Conservation (phyloP, 2,113 vertebrate genomes). For the Sinosuthora webbiana region DNA sequence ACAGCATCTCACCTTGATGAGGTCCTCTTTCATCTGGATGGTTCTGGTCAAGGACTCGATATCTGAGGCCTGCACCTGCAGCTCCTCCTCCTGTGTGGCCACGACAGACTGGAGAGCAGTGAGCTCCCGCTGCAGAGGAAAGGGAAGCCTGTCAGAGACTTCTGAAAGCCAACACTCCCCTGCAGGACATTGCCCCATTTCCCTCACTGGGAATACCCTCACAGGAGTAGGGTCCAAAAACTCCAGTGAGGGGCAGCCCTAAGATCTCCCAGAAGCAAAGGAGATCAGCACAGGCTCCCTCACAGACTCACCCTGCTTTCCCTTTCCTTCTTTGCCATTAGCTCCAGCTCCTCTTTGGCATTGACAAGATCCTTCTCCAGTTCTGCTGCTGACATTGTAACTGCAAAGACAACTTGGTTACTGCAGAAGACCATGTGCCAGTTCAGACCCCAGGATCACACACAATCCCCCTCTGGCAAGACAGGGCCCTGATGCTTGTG, state of each 20-base stretch:
- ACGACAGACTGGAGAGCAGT: slow-evolving; percentile 78
- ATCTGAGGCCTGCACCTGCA: slow-evolving; percentile 76
- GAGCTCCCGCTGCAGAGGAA: slow-evolving; percentile 79
- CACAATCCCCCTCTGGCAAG: neutral
- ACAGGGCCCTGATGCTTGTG: neutral
- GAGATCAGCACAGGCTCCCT: neutral
- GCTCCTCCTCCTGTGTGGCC: slow-evolving; percentile 72
- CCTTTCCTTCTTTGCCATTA: slow-evolving; percentile 81
- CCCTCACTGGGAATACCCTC: neutral
- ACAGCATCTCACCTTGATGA: slow-evolving; percentile 80
- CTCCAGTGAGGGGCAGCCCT: neutral
- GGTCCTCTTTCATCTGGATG: slow-evolving; percentile 83
- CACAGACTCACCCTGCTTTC: slow-evolving; percentile 79
- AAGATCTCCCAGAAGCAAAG: neutral
- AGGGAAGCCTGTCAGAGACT: neutral
- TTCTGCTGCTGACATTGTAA: slow-evolving; percentile 33
- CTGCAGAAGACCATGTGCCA: accelerated
- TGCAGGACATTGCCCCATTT: neutral
- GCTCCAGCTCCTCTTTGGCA: slow-evolving; percentile 82
- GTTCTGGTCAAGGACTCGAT: slow-evolving; percentile 81
- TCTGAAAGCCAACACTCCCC: neutral
- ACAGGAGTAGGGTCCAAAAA: neutral
- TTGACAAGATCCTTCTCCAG: slow-evolving; percentile 76
- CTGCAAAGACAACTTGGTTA: slow-evolving; percentile 46
- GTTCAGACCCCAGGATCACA: neutral